Evolutionary conservation across 2,113 vertebrate species (phyloP).

Genomic region (Sclerurus mexicanus): DNA sequence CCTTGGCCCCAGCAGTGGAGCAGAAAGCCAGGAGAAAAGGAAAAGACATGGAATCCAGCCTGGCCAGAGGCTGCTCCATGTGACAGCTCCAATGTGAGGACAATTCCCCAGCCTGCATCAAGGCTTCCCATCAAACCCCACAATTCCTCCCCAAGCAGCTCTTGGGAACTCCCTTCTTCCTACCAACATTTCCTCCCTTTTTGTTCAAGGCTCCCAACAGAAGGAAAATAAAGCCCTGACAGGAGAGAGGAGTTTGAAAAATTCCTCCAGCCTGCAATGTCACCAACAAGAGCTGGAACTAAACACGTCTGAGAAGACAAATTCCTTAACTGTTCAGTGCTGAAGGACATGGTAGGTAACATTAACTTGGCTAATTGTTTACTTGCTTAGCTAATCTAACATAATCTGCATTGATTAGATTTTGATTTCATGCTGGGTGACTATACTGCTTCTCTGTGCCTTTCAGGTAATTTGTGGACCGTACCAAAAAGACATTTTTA

Average conservation of each 20-base stretch:
- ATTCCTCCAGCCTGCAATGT: background rate
- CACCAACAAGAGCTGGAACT: background rate
- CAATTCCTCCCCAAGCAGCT: background rate
- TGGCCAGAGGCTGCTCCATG: background rate
- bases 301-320: background rate
- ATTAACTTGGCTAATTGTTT: constrained; percentile 64
- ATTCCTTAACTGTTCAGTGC: background rate
- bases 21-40: background rate
- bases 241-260: background rate
- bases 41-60: background rate
- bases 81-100: fast-evolving
- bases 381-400: constrained; percentile 60
- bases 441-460: constrained; percentile 60
- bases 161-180: background rate
- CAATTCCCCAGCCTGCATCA: background rate
- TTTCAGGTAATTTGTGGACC: constrained; percentile 73
- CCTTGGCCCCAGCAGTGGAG: constrained; percentile 19
- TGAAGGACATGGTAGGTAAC: constrained; percentile 67
- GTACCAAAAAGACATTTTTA: constrained; percentile 72
- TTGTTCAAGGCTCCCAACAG: background rate
- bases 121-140: background rate
- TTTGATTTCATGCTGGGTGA: constrained; percentile 76
- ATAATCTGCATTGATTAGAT: constrained; percentile 63
- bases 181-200: background rate
- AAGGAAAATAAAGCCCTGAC: background rate